Percentiles rank a stretch among this genome's conserved stretches.
phyloP scores from a whole-genome alignment of 2,113 vertebrate genomes.

The Ptychochromis oligacanthus region DNA sequence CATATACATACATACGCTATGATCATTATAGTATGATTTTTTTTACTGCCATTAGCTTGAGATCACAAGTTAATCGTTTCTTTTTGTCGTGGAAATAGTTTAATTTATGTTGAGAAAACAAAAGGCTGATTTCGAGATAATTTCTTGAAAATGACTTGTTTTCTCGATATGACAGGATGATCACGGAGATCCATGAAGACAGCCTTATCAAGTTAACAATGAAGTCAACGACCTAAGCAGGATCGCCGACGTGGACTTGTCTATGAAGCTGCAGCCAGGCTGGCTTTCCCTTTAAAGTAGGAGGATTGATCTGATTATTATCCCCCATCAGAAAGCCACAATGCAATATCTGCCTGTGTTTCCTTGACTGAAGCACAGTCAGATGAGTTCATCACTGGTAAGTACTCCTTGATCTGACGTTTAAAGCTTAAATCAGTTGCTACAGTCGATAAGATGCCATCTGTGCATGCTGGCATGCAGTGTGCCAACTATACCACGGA shows the following conservation, averaged over 20 bases:
- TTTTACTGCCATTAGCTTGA: not conserved
- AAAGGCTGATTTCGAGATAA: not conserved
- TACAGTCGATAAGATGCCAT: not conserved
- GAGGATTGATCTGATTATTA: not conserved
- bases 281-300: rapidly evolving
- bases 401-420: not conserved
- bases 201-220: not conserved
- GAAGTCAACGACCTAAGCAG: not conserved
- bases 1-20: too few species aligned
- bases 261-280: not conserved
- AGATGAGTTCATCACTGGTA: not conserved
- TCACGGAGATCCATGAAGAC: rapidly evolving
- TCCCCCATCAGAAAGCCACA: not conserved
- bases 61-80: not conserved
- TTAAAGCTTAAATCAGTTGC: not conserved
- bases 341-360: not conserved
- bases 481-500: not conserved
- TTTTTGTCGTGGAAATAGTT: not conserved
- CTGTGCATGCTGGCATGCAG: slow-evolving; percentile 3
- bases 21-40: too few species aligned
- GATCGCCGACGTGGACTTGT: not conserved
- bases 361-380: not conserved
- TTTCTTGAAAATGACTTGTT: not conserved
- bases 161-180: not conserved
- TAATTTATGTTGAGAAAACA: not conserved